A percentile compares a stretch with the other conserved stretches of the same genome.
phyloP scores from a whole-genome alignment of 1,140 invertebrate species.

The Gryllus bimaculatus region DNA sequence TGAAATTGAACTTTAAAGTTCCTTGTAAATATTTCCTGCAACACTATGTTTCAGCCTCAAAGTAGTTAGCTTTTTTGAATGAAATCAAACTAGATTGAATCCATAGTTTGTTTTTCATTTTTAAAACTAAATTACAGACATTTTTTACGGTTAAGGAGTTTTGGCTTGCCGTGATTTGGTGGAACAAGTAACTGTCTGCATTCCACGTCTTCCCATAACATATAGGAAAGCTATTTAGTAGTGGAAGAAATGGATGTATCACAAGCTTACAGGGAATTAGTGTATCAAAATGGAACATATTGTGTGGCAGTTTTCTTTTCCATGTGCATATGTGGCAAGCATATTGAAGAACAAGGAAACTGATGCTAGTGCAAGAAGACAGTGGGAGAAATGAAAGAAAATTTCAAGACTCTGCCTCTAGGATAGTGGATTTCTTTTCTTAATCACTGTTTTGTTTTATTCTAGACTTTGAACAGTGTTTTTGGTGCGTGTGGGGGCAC shows the following conservation, averaged over 20 bases:
- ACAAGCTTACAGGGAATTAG: not conserved
- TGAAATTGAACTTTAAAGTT: slow-evolving; percentile 14
- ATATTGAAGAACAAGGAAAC: not conserved
- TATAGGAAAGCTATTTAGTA: not conserved
- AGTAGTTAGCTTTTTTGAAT: slow-evolving; percentile 13
- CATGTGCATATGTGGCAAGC: not conserved
- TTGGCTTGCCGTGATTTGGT: not conserved
- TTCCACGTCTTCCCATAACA: slow-evolving; percentile 11
- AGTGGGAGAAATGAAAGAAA: not conserved
- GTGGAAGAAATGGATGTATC: slow-evolving; percentile 9
- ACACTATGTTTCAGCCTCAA: slow-evolving; percentile 20
- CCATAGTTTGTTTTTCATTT: not conserved
- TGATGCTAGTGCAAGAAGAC: not conserved
- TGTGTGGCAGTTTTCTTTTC: not conserved
- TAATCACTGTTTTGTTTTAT: not conserved
- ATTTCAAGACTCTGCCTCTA: not conserved
- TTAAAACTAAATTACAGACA: not conserved
- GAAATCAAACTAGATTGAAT: slow-evolving; percentile 5
- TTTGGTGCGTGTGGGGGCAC: not conserved
- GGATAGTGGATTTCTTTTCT: not conserved
- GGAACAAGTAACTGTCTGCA: slow-evolving; percentile 6
- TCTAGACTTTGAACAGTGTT: not conserved
- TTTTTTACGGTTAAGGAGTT: not conserved
- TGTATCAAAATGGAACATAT: not conserved
- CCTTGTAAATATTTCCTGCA: slow-evolving; percentile 17